Conservation (phyloP, 2,888 invertebrate species). For the Oligia strigilis region DNA sequence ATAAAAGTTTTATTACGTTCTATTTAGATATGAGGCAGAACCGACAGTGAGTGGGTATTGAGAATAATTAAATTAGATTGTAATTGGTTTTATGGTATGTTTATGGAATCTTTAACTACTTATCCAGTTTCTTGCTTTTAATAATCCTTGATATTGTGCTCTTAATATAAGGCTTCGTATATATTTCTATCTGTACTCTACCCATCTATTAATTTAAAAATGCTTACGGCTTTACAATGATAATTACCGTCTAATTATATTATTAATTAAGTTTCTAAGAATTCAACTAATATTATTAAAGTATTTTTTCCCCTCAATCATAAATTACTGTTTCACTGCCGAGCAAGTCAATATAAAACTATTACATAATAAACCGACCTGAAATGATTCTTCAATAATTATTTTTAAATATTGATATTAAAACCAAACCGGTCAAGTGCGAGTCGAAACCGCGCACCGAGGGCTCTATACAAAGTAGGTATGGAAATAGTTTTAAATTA, state of each 20-base stretch:
- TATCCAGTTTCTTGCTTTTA: conserved; percentile 12
- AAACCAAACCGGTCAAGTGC: too few species aligned
- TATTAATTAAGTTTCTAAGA: background rate
- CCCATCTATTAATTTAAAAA: background rate
- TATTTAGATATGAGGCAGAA: conserved; percentile 22
- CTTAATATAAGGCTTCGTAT: background rate
- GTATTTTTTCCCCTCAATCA: background rate
- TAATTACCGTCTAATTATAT: background rate
- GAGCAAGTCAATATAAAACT: conserved; percentile 3
- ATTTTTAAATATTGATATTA: too few species aligned
- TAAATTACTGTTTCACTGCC: background rate
- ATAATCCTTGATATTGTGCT: background rate
- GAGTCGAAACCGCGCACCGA: too few species aligned
- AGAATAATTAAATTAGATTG: conserved; percentile 25
- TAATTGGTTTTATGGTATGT: background rate
- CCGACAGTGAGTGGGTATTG: conserved; percentile 3
- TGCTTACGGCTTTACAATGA: background rate
- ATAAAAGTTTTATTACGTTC: conserved; percentile 21
- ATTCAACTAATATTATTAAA: background rate
- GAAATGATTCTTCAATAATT: too few species aligned
- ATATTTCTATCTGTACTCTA: background rate
- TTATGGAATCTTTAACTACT: conserved; percentile 2
- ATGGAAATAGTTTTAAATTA: too few species aligned
- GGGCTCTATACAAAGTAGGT: too few species aligned
- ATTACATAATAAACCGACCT: background rate